These are phyloP conservation scores for Ondatra zibethicus DNA, from an alignment of 2,113 vertebrate species.

Conservation along the genomic window DNA sequence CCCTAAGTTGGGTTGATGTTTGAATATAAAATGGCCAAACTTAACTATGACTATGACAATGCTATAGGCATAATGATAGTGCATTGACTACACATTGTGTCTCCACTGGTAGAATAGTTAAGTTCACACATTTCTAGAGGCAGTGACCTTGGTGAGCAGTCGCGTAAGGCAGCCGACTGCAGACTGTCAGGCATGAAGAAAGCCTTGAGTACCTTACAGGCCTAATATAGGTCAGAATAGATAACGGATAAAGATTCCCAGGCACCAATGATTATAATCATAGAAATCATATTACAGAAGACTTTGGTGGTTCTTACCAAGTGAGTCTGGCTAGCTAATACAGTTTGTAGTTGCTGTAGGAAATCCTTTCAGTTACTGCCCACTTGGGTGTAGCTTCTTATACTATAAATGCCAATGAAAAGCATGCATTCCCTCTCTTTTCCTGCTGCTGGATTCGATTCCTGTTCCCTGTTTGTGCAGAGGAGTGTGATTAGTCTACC, in stretches of 20 bases:
- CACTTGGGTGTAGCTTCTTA: too few species aligned
- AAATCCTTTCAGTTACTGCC: too few species aligned
- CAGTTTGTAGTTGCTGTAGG: not conserved
- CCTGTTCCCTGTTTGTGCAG: too few species aligned
- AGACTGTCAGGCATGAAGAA: not conserved
- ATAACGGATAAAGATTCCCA: not conserved
- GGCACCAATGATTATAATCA: not conserved
- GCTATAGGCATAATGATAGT: not conserved
- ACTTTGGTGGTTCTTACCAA: not conserved
- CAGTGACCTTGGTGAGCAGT: not conserved
- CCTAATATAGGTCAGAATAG: not conserved
- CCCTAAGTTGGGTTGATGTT: not conserved
- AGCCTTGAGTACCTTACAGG: not conserved
- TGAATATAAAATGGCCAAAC: not conserved
- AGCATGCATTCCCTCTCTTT: too few species aligned
- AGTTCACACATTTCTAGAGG: accelerated
- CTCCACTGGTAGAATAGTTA: not conserved
- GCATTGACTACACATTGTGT: not conserved
- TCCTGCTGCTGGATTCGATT: too few species aligned
- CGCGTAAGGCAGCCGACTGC: not conserved
- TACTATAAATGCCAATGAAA: too few species aligned
- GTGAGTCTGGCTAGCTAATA: not conserved
- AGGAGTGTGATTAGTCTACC: too few species aligned
- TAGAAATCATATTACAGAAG: not conserved
- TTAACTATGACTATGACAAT: not conserved